Base-by-base conservation (phyloP, 2,888 invertebrate genomes). In the Oxystoma pomonae region DNA sequence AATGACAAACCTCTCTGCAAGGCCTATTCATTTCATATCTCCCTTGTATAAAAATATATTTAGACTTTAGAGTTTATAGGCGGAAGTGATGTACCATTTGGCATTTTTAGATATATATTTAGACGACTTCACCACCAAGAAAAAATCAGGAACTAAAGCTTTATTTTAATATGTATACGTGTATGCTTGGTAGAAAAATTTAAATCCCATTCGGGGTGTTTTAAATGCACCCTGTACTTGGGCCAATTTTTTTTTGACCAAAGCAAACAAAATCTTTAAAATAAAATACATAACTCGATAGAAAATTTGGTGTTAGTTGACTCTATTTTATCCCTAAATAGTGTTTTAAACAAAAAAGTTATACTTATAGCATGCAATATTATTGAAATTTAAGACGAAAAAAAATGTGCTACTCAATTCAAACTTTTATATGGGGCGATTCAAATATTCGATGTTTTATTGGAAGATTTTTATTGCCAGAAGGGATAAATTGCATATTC, bases 1-100 rank as follows among this genome's bases (percentile, higher is more conserved):
- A 81, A 82, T 84, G 89, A 89, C 84, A 84, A 86, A 88, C 89
- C 89, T n/a, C n/a, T n/a, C 89, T 88, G 86, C 87, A 85, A 87
- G 89, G 90, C 89, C 88, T 70, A 79, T 79, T 81, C 78, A 80
- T 79, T 80, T 80, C 80, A 80, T 80, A 80, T 80, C 79, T 80
- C 77, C 20, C 68, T 64, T 80, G 73, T 74, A 74, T 67, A 72
- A 70, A 73, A 69, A 72, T 71, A 72, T 73, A 70, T 73, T 71
- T 70, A 70, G 67, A 70, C 69, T 67, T 73, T 77, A 77, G 22
- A 55, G 20, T 55, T 74, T 70, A 70, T 76, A 77, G 77, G 77
- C 76, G 73, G 77, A 77, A 76, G 75, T 76, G 75, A 78, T 74
- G 77, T 76, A 75, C 77, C 73, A 77, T 77, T 77, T 77, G 78